Percentiles rank a stretch among this genome's conserved stretches.
phyloP scores from a whole-genome alignment of 2,113 vertebrate species.

The Elephas maximus region DNA sequence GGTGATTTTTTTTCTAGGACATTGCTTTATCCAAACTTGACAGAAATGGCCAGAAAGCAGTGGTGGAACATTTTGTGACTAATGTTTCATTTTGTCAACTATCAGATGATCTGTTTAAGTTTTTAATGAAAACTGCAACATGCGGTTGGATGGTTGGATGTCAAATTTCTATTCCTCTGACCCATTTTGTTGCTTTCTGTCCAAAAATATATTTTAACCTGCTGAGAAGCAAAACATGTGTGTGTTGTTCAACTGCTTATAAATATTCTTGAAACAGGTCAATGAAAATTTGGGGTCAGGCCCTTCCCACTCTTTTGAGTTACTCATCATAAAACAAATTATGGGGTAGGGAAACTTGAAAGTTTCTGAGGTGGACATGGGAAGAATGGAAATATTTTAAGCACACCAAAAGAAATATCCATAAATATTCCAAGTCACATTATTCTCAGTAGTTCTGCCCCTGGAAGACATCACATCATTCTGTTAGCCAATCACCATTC shows the following conservation, averaged over 20 bases:
- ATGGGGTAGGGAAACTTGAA: conserved; percentile 78
- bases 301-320: conserved; percentile 78
- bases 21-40: conserved; percentile 40
- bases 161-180: conserved; percentile 35
- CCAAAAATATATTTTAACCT: conserved; percentile 75
- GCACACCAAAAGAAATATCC: conserved; percentile 84
- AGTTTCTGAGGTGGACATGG: conserved; percentile 82
- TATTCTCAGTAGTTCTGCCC: conserved; percentile 83
- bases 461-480: conserved; percentile 84
- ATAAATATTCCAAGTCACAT: conserved; percentile 86
- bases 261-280: conserved; percentile 82
- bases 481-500: conserved; percentile 79
- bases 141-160: not conserved
- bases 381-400: conserved; percentile 85
- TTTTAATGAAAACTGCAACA: conserved; percentile 50
- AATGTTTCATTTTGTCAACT: conserved; percentile 62
- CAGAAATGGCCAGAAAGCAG: conserved; percentile 43
- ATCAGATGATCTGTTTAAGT: conserved; percentile 42
- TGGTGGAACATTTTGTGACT: conserved; percentile 47
- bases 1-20: not conserved
- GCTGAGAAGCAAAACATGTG: conserved; percentile 68
- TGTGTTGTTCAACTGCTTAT: conserved; percentile 72
- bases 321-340: conserved; percentile 86
- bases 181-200: conserved; percentile 37
- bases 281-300: conserved; percentile 81